These are phyloP conservation scores for Cygnus buccinator DNA, from an alignment of 2,113 vertebrate species.

Conservation along the genomic window DNA sequence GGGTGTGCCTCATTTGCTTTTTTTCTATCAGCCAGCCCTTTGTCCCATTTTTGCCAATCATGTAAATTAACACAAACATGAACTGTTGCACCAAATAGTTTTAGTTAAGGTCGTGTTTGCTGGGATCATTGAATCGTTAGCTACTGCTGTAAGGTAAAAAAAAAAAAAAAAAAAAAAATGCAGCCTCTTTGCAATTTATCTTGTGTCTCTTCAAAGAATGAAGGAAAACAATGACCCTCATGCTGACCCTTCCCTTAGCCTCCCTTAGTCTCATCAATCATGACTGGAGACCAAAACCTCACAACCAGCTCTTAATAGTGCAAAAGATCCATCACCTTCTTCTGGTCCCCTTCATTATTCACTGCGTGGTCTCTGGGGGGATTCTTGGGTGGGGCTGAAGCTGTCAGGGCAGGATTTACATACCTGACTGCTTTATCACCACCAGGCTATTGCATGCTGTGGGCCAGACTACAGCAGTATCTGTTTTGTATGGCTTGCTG, in stretches of 20 bases:
- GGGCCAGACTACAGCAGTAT: not conserved
- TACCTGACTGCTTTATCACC: not conserved
- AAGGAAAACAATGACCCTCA: not conserved
- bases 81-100: not conserved
- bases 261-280: constrained; percentile 4
- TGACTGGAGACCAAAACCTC: not conserved
- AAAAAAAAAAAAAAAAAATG: not conserved
- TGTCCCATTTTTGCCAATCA: not conserved
- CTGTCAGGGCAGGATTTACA: not conserved
- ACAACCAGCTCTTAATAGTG: not conserved
- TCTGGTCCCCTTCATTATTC: not conserved
- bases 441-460: not conserved
- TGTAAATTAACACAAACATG: not conserved
- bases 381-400: not conserved
- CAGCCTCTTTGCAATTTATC: not conserved
- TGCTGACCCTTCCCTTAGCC: not conserved
- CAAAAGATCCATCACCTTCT: not conserved
- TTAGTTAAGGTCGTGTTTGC: constrained; percentile 3
- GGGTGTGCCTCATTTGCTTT: not conserved
- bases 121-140: not conserved
- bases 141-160: not conserved
- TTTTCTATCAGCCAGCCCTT: not conserved
- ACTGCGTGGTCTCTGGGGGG: not conserved
- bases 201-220: not conserved
- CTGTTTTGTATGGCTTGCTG: not conserved